Percentiles rank a stretch among this genome's conserved stretches.
These are phyloP conservation scores for Leptothorax acervorum DNA, from an alignment of 2,888 invertebrate species.

Conservation along the genomic window DNA sequence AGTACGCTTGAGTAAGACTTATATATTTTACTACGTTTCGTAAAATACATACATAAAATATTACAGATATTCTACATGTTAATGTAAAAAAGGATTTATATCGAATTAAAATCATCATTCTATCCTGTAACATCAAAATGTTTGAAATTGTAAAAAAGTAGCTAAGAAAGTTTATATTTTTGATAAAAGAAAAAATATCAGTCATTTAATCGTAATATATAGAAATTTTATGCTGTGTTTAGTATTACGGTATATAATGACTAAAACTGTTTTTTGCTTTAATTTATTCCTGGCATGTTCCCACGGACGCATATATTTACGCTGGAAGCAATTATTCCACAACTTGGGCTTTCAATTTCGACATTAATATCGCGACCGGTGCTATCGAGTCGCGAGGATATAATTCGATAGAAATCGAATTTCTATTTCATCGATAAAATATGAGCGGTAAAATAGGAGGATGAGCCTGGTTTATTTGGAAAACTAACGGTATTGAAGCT, in stretches of 20 bases:
- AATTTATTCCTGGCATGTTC: not conserved
- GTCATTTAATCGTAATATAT: not conserved
- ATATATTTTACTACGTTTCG: not conserved
- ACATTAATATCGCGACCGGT: constrained; percentile 32
- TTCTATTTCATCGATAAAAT: constrained; percentile 62
- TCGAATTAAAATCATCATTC: not conserved
- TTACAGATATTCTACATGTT: not conserved
- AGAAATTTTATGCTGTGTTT: not conserved
- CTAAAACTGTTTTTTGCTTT: not conserved
- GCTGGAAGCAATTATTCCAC: constrained; percentile 4
- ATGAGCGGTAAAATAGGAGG: constrained; percentile 5
- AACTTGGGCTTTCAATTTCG: constrained; percentile 6
- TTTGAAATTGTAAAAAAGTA: not conserved
- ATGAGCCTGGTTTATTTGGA: constrained; percentile 21
- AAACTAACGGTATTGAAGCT: constrained; percentile 1
- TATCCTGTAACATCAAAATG: not conserved
- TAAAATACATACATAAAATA: not conserved
- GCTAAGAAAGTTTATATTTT: not conserved
- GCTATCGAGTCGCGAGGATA: constrained; percentile 36
- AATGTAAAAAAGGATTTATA: not conserved
- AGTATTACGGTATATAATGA: not conserved
- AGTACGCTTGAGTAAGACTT: not conserved
- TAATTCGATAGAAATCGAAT: constrained; percentile 47
- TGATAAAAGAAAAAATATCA: not conserved
- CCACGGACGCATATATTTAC: not conserved